These are phyloP conservation scores for Pammene aurita DNA, from an alignment of 2,888 invertebrate genomes.

Conservation along the genomic window DNA sequence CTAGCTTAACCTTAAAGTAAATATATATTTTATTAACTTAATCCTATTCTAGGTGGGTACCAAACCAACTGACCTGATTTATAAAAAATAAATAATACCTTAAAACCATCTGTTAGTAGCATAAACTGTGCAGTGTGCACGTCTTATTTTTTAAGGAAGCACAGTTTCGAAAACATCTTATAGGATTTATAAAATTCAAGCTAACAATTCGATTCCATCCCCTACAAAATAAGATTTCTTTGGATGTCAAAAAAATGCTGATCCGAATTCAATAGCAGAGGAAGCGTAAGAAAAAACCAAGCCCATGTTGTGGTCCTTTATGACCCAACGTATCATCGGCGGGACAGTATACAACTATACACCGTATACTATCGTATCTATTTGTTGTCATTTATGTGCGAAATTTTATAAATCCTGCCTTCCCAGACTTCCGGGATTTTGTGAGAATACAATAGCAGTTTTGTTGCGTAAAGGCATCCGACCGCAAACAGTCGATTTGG, in stretches of 20 bases:
- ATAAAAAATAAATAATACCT: neutral
- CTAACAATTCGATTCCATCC: constrained; percentile 11
- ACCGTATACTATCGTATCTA: constrained; percentile 54
- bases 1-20: neutral
- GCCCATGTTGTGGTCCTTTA: constrained; percentile 38
- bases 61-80: neutral
- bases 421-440: constrained; percentile 71
- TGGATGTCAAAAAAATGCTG: constrained; percentile 1
- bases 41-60: neutral
- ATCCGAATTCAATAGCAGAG: constrained; percentile 21
- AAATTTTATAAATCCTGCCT: constrained; percentile 58
- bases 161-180: constrained; percentile 9
- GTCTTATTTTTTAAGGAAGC: constrained; percentile 4
- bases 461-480: constrained; percentile 59
- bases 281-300: constrained; percentile 39
- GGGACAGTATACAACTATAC: constrained; percentile 51
- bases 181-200: constrained; percentile 19
- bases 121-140: neutral
- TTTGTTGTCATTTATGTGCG: constrained; percentile 75
- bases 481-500: constrained; percentile 60
- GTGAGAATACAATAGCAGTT: constrained; percentile 56
- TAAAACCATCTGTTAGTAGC: neutral
- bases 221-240: constrained; percentile 9
- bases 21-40: neutral
- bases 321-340: constrained; percentile 41